Base-by-base conservation (phyloP, 1,140 invertebrate genomes). In the Watersipora subatra region DNA sequence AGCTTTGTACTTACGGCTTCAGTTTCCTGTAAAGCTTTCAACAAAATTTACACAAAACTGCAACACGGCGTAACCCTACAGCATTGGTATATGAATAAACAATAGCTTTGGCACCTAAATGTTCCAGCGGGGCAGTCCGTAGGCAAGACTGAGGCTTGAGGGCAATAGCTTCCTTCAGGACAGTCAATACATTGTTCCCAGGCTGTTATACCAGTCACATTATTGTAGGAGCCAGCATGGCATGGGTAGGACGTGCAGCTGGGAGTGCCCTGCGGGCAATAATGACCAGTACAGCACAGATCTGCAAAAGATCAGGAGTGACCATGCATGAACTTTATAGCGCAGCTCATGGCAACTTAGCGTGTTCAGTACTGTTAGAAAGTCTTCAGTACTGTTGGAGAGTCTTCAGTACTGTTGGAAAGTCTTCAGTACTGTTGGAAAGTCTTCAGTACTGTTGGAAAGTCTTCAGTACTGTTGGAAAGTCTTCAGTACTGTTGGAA, bases 181-280 rank as follows among this genome's bases (percentile, higher is more conserved):
- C 76, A 75, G 15, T 67, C 59, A 3, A 70, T 68, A 68, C 76
- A 78, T 63, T 75, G 72, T 64, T 78, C 76, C 75, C 75, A 76
- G 0, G 70, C 70, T 7, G 69, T 72, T 25, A 70, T 73, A 17
- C 74, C 75, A 0, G 61, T 65, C 2, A 69, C 59, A 34, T 71
- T 70, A 30, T 69, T 77, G 64, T 73, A 77, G 12, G 73, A 75
- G 2, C 75, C 75, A 24, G 76, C 76, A 69, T 75, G 75, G 59
- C 75, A 78, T 0, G 76, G 75, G 62, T 69, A 69, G 17, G 67
- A 64, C 2, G 65, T 69, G 12, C 62, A 69, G 3, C 67, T 70
- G 17, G 70, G 66, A 2, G 75, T 77, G 61, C 73, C 74, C 75
- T 71, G 68, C 25, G 74, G 73, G 70, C 76, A 77, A 66, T 71